Evolutionary conservation across 1,140 invertebrate genomes (phyloP).

Genomic region (Ephestia elutella): DNA sequence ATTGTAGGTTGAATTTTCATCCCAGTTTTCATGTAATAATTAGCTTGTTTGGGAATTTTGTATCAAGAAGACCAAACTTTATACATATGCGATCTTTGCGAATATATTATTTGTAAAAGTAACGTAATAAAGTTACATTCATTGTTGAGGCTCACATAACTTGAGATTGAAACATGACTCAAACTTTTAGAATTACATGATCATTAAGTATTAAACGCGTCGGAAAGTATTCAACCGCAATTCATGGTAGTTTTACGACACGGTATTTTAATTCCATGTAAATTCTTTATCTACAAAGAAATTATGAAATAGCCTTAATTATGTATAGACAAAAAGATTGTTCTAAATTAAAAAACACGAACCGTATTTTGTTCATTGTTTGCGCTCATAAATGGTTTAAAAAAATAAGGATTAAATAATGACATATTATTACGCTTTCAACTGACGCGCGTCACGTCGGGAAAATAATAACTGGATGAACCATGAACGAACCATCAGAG

Average conservation of each 20-base stretch:
- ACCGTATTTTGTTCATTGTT: background rate
- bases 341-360: background rate
- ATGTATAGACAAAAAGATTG: constrained; percentile 5
- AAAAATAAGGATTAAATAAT: constrained; percentile 38
- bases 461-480: no score
- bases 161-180: no score
- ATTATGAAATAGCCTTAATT: background rate
- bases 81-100: no score
- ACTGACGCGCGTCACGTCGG: constrained; percentile 22
- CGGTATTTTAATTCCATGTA: background rate
- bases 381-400: constrained; percentile 5
- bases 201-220: no score
- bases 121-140: no score
- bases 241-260: background rate
- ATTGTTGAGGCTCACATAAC: no score
- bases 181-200: no score
- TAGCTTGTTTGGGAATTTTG: no score
- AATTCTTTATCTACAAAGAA: background rate
- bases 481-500: no score
- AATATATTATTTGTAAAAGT: background rate
- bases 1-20: background rate
- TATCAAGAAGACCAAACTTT: no score
- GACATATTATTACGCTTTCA: constrained; percentile 49
- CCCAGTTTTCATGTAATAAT: no score
- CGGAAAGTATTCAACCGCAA: background rate